Evolutionary conservation across 2,113 vertebrate genomes (phyloP).

Genomic region (Montifringilla adamsi): DNA sequence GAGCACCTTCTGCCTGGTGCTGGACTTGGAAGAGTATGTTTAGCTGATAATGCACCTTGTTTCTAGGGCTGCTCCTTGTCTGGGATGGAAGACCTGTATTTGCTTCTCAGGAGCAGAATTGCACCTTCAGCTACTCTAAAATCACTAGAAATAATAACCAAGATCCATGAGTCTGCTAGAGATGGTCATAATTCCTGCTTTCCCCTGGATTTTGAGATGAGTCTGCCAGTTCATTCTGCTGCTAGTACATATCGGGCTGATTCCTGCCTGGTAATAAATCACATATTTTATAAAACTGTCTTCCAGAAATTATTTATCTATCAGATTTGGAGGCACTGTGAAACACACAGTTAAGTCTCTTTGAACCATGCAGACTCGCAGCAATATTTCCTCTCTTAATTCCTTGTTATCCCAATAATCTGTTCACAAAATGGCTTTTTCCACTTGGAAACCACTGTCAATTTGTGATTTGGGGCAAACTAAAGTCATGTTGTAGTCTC

Average conservation of each 20-base stretch:
- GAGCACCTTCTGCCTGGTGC: background rate
- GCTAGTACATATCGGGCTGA: background rate
- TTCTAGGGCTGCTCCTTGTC: background rate
- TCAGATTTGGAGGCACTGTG: background rate
- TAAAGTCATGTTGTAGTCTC: background rate
- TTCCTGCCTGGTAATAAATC: background rate
- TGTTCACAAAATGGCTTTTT: background rate
- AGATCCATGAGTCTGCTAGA: background rate
- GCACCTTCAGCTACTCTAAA: background rate
- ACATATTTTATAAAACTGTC: background rate
- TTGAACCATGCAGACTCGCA: accelerated
- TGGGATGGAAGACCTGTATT: background rate
- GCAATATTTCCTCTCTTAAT: background rate
- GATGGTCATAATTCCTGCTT: background rate
- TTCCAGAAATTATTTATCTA: background rate
- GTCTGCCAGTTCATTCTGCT: background rate
- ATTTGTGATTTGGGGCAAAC: background rate
- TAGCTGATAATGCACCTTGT: background rate
- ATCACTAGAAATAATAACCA: background rate
- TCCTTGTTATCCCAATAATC: background rate
- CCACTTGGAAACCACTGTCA: background rate
- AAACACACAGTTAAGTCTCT: background rate
- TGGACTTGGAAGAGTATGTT: background rate
- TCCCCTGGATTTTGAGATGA: background rate
- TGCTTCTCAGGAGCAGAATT: background rate